A percentile compares a stretch with the other conserved stretches of the same genome.
Conservation (phyloP, 2,113 vertebrate genomes). For the Thinocorus orbignyianus region DNA sequence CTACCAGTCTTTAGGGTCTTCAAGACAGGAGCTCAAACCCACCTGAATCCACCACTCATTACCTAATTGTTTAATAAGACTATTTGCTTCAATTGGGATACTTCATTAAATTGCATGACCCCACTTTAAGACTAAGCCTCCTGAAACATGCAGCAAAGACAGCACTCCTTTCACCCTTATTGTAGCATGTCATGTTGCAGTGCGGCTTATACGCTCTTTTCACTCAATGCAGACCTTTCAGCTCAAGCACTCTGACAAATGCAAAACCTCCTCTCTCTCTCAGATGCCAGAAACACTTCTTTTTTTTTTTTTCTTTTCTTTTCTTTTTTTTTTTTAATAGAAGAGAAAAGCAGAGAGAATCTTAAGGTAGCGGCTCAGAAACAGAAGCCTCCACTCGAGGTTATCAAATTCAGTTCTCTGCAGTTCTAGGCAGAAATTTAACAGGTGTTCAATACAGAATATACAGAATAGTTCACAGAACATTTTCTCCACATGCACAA, state of each 20-base stretch:
- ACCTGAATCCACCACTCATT: slow-evolving; percentile 47
- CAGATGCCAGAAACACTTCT: no score
- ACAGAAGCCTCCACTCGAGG: accelerated
- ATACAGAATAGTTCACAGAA: background rate
- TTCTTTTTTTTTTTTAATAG: no score
- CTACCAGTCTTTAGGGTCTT: background rate
- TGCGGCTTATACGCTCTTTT: background rate
- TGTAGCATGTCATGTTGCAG: background rate
- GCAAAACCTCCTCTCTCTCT: background rate
- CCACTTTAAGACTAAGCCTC: background rate
- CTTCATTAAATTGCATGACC: background rate
- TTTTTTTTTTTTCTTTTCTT: no score
- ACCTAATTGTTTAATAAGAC: background rate
- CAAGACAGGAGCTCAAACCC: slow-evolving; percentile 50
- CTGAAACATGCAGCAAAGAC: background rate
- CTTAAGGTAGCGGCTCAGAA: background rate
- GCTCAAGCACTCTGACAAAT: background rate
- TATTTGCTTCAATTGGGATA: background rate
- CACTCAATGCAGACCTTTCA: background rate
- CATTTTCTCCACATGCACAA: background rate
- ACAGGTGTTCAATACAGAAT: background rate
- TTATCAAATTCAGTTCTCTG: background rate
- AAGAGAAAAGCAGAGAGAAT: background rate
- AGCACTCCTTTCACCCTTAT: background rate
- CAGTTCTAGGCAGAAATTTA: background rate